phyloP scores from a whole-genome alignment of 2,888 invertebrate species.

The Muscina levida region DNA sequence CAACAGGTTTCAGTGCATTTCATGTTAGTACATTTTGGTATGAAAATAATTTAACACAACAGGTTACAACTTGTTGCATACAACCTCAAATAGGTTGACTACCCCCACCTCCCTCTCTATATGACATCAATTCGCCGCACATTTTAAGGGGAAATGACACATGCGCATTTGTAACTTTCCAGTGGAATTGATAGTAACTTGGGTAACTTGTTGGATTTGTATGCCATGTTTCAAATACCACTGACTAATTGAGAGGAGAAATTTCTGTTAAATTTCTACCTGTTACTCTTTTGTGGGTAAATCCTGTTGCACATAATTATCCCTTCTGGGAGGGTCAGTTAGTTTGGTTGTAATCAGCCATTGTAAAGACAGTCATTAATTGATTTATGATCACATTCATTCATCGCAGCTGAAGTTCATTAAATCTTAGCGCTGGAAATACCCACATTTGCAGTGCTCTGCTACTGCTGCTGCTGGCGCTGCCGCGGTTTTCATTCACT shows the following conservation, averaged over 20 bases:
- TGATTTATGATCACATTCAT: slow-evolving; percentile 11
- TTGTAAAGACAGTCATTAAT: not conserved
- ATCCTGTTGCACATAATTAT: not conserved
- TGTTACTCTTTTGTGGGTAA: not conserved
- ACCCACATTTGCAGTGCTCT: not conserved
- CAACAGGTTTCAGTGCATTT: too few species aligned
- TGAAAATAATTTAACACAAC: slow-evolving; percentile 50
- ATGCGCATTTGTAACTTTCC: slow-evolving; percentile 49
- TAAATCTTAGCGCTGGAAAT: not conserved
- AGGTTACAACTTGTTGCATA: slow-evolving; percentile 65
- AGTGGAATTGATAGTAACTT: slow-evolving; percentile 17
- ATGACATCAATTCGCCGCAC: slow-evolving; percentile 51
- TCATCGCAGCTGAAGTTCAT: not conserved
- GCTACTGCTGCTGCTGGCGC: not conserved
- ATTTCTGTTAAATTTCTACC: slow-evolving; percentile 25
- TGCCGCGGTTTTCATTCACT: not conserved
- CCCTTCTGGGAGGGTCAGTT: not conserved
- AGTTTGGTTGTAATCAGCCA: not conserved
- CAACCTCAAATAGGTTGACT: slow-evolving; percentile 36
- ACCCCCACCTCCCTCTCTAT: not conserved
- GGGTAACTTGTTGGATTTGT: slow-evolving; percentile 12
- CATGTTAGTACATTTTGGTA: too few species aligned
- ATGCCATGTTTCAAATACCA: slow-evolving; percentile 13
- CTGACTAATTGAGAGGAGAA: too few species aligned
- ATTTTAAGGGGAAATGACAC: slow-evolving; percentile 43